Evolutionary conservation across 2,888 invertebrate species (phyloP), one percentile per base, ranked within the genome.

Genomic region (Ennomos erosarius): DNA sequence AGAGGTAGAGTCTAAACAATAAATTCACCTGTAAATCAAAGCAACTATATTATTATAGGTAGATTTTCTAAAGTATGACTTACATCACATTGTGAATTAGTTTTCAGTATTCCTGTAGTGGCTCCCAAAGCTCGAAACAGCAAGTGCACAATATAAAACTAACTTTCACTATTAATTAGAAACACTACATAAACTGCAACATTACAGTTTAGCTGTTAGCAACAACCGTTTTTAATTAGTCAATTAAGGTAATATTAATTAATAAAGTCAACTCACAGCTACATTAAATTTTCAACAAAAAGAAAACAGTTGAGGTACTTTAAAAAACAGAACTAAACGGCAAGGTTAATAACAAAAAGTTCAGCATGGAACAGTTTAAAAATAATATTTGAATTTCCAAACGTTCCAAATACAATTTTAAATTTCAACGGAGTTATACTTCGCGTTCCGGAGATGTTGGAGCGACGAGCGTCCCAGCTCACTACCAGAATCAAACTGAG

Each of bases 401-500:
- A 6, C 26, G 26, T 26, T 26, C 26, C 26, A 26, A 26, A 26
- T 26, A 6, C 5, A 42, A 26, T 39, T 39, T 38, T 39, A 11
- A n/a, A 26, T 26, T 26, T 39, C 38, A 39, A 11, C 12, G 8
- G 51, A 42, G 46, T 45, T 56, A 40, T 48, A 34, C 13, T 26
- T 48, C 47, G 52, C 42, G 34, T 16, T 35, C 10, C 35, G 38
- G 8, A n/a, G 1, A 11, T 9, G 5, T 11, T 6, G 42, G 6
- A 8, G 10, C 12, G 45, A 39, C 58, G 58, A 38, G 52, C 58
- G 50, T 26, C 26, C 58, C 43, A 9, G 34, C 1, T 38, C 38
- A 37, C 42, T 53, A 34, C 43, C 34, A n/a, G 36, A 12, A 9
- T 38, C 52, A 47, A 53, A 52, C 58, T 58, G 58, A 58, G 51